Percentiles rank a stretch among this genome's conserved stretches.
Conservation (phyloP, 1,140 invertebrate genomes). For the Drosophila ercepeae region DNA sequence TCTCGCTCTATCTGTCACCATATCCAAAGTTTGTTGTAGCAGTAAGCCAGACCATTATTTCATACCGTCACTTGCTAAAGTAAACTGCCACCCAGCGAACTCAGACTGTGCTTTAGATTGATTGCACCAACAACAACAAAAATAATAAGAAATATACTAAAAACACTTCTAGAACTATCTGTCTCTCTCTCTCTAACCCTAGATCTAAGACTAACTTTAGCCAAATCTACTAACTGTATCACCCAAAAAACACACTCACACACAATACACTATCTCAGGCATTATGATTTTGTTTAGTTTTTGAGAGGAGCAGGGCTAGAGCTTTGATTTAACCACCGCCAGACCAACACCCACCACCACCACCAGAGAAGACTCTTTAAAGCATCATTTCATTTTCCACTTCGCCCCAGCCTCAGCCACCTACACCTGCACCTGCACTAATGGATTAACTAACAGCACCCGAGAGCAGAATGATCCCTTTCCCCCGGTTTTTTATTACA, state of each 20-base stretch:
- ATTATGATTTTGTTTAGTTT: not conserved
- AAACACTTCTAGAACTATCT: conserved; percentile 41
- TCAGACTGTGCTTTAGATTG: conserved; percentile 72
- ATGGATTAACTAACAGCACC: conserved; percentile 38
- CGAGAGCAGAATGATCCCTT: conserved; percentile 24
- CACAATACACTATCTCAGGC: conserved; percentile 18
- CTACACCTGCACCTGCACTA: conserved; percentile 33
- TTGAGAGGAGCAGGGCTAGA: conserved; percentile 17
- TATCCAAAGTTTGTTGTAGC: conserved; percentile 48
- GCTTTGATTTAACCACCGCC: conserved; percentile 36
- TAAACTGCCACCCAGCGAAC: conserved; percentile 50
- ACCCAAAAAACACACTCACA: conserved; percentile 4
- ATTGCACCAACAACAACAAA: conserved; percentile 46
- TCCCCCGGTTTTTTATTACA: conserved; percentile 13
- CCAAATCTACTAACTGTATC: conserved; percentile 23
- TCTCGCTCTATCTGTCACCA: conserved; percentile 45
- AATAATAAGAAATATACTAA: too few species aligned
- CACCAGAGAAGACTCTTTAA: conserved; percentile 27
- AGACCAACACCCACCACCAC: conserved; percentile 25
- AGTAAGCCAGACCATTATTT: conserved; percentile 35
- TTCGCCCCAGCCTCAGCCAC: conserved; percentile 1
- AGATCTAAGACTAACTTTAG: conserved; percentile 38
- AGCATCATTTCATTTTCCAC: conserved; percentile 56
- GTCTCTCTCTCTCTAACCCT: conserved; percentile 22
- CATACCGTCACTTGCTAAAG: conserved; percentile 51